These are phyloP conservation scores for Apus apus DNA, from an alignment of 2,113 vertebrate species.

Conservation along the genomic window DNA sequence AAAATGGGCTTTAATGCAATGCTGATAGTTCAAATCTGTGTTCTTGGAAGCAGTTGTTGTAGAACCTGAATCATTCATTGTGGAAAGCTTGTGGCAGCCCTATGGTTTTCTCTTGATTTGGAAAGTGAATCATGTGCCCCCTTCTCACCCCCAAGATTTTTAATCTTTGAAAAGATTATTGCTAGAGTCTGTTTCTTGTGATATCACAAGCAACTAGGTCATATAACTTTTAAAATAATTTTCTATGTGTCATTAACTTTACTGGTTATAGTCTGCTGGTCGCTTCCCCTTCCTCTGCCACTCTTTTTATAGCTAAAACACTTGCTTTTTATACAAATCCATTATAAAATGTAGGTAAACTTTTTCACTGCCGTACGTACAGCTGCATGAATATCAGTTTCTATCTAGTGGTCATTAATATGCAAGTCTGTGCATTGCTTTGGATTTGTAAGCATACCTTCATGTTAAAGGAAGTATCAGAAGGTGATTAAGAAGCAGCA, in stretches of 20 bases:
- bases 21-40: background rate
- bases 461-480: background rate
- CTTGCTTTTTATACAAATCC: background rate
- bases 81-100: background rate
- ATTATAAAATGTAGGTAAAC: background rate
- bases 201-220: background rate
- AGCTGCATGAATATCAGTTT: background rate
- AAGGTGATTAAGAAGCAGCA: background rate
- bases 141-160: background rate
- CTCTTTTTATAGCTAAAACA: background rate
- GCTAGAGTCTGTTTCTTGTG: background rate
- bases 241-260: background rate
- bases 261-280: background rate
- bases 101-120: background rate
- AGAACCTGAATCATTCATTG: background rate
- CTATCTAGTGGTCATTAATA: background rate
- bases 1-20: conserved; percentile 8
- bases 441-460: background rate
- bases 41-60: background rate
- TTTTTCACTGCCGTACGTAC: background rate
- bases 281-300: background rate
- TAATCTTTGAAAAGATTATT: background rate
- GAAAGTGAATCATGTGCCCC: background rate
- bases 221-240: background rate
- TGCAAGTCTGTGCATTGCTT: background rate